Evolutionary conservation across 2,113 vertebrate species (phyloP), one percentile per base, ranked within the genome.

Genomic region (Megaptera novaeangliae): DNA sequence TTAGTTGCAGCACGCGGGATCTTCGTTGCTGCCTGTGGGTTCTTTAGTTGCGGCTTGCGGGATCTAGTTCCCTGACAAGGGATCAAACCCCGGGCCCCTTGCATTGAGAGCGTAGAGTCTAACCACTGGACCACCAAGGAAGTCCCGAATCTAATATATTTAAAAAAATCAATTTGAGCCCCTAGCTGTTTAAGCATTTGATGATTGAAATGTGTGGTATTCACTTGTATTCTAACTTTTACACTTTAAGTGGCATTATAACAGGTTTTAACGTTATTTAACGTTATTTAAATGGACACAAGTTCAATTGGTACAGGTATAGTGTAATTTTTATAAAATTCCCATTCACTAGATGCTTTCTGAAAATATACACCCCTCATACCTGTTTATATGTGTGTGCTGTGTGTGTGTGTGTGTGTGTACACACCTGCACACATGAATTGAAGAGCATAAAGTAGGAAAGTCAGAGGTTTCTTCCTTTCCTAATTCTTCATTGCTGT

Each of bases 161-260:
- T 11, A 29, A 2, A 31, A 41, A 91, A 44, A 34, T 63, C 17
- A 41, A 0, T 64, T 34, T 31, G 27, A 44, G 13, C 11, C n/a
- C 39, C 46, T 2, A 3, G 4, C 61, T 91, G 2, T 49, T 61
- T 71, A 52, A 95, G 59, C 52, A 3, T 81, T 34, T 14, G 8
- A 20, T 81, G 36, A 25, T 25, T 23, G 59, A 64, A 64, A 69
- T n/a, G 23, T 21, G 36, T 75, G 77, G 6, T 36, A 11, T n/a
- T n/a, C n/a, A n/a, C n/a, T n/a, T n/a, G n/a, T n/a, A n/a, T 69
- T 78, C 78, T 95, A 59, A 59, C 59, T 95, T 68, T 29, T 57
- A 66, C n/a, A 8, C 7, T 34, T 89, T 29, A 46, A 90, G 34
- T 88, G 39, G 27, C 59, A 66, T 63, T 31, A 6, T 57, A 49